Percentiles rank a stretch among this genome's conserved stretches.
Evolutionary conservation across 2,797 vertebrate genomes (phyloP).

Genomic region (Amniataba percoides): DNA sequence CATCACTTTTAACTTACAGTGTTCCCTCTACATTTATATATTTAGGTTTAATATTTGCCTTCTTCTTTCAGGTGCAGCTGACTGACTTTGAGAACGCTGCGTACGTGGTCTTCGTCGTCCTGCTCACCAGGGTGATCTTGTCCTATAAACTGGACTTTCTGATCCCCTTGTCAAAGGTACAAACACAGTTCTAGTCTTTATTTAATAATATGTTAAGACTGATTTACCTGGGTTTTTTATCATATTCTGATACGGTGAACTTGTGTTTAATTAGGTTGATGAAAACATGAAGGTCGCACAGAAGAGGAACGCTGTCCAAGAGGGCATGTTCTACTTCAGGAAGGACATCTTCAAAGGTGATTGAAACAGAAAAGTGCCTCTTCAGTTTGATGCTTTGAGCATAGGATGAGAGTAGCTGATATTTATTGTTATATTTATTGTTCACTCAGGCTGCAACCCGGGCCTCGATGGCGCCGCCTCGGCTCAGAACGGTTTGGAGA

Average conservation of each 20-base stretch:
- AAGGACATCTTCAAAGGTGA: conserved; percentile 98
- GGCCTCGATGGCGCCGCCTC: conserved; percentile 88
- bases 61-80: conserved; percentile 90
- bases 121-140: conserved; percentile 97
- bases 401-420: background rate
- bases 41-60: background rate
- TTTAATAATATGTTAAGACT: background rate
- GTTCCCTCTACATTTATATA: too few relatives aligned
- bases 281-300: conserved; percentile 98
- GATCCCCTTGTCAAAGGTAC: conserved; percentile 97
- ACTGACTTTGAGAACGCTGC: conserved; percentile 99
- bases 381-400: background rate
- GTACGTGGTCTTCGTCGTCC: conserved; percentile 97
- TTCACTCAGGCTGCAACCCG: conserved; percentile 88
- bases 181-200: background rate
- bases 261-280: conserved; percentile 88
- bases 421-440: too few relatives aligned
- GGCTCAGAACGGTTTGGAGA: conserved; percentile 87
- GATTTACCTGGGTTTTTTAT: background rate
- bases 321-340: conserved; percentile 96
- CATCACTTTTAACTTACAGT: too few relatives aligned
- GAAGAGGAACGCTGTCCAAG: conserved; percentile 93
- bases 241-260: background rate
- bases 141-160: conserved; percentile 98
- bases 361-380: conserved; percentile 2